Base-by-base conservation (phyloP, 35 echinoderm and acorn worm genomes). In the Ophiothrix spiculata region DNA sequence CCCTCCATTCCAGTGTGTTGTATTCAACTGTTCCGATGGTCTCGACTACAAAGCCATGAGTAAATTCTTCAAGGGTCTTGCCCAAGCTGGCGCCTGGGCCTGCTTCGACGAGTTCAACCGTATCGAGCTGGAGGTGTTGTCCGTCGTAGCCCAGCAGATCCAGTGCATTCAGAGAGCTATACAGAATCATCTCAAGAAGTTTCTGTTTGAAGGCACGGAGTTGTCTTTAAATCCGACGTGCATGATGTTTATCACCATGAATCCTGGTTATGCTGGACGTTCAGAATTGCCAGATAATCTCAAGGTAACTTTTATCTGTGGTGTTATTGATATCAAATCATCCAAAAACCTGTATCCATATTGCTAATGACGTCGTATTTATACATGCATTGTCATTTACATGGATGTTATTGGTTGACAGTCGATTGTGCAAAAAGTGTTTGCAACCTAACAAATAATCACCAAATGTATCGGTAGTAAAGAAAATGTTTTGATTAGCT, bases 61-160 rank as follows among this genome's bases (percentile, higher is more conserved):
- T 60, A n/a, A 94, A 64, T 99, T 99, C 86, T 99, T 99, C 92
- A 94, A 94, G 75, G 96, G 96, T 8, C 79, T 94, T 28, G 96
- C 96, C 23, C 96, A 99, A 76, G 92, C 92, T 33, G 96, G 96
- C 37, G 81, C 82, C 78, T 99, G 96, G 96, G 96, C 96, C 19
- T 99, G 96, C 84, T 99, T 99, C 41, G 96, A 99, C 31, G 96
- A 98, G 80, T 94, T 99, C 86, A 99, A 99, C 49, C 96, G 96
- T 19, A 99, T 99, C 28, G 96, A 99, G 79, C 82, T 99, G 45
- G 96, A 99, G 86, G 96, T 99, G 56, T 38, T 99, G 85, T 99
- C 96, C 16, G 92, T 94, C 6, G 80, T 82, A 54, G 95, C 95
- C 36, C 95, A 98, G 83, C 95, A 98, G 86, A 98, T 98, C 82